phyloP scores from a whole-genome alignment of 2,797 vertebrate genomes.

The Lophius americanus region DNA sequence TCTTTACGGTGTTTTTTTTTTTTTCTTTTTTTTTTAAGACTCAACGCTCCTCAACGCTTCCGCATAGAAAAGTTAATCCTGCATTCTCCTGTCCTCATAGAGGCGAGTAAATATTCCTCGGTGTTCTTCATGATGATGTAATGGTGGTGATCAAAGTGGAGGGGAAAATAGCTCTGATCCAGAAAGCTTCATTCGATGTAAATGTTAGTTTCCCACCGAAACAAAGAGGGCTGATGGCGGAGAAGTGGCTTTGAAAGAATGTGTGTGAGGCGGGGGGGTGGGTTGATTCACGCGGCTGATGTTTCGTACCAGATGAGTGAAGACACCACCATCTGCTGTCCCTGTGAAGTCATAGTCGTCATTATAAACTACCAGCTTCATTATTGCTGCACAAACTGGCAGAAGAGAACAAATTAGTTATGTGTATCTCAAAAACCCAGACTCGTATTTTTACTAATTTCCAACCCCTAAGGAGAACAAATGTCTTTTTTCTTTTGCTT shows the following conservation, averaged over 20 bases:
- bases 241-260: conserved; percentile 1
- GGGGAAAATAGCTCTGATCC: conserved; percentile 9
- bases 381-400: neutral
- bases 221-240: neutral
- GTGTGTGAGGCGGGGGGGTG: neutral
- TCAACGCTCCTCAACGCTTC: too few relatives aligned
- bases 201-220: conserved; percentile 5
- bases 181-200: conserved; percentile 16
- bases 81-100: too few relatives aligned
- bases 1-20: too few relatives aligned
- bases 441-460: neutral
- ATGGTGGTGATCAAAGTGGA: neutral
- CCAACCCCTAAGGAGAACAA: conserved; percentile 3
- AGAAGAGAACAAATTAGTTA: neutral
- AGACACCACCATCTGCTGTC: conserved; percentile 76
- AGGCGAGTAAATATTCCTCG: neutral
- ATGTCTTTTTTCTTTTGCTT: conserved; percentile 8
- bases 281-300: neutral
- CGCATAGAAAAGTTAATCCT: too few relatives aligned
- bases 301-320: conserved; percentile 41
- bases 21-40: too few relatives aligned
- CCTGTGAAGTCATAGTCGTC: conserved; percentile 28
- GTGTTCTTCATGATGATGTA: conserved; percentile 2
- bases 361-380: neutral
- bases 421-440: too few relatives aligned